Conservation (phyloP, 2,797 vertebrate species). For the Hypotaenidia philippensis region DNA sequence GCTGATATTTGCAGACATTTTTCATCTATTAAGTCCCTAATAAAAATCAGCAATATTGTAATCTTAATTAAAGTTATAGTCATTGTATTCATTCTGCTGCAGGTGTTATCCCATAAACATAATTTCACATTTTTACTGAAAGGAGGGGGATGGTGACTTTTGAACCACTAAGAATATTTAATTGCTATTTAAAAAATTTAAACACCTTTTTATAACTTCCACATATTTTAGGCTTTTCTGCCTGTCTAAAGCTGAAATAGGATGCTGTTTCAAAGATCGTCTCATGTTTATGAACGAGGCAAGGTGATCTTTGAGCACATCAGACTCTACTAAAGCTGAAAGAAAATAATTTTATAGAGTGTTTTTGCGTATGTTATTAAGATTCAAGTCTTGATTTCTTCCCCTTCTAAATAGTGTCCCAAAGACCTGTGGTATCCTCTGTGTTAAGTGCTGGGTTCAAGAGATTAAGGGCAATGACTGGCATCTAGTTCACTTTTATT, state of each 20-base stretch:
- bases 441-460: slow-evolving; percentile 84
- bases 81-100: background rate
- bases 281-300: slow-evolving; percentile 47
- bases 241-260: background rate
- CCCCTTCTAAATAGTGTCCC: slow-evolving; percentile 74
- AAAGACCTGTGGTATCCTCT: slow-evolving; percentile 79
- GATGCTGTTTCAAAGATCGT: background rate
- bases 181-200: background rate
- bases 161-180: background rate
- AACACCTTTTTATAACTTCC: background rate
- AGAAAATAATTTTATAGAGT: slow-evolving; percentile 78
- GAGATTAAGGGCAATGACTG: slow-evolving; percentile 89
- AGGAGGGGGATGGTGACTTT: background rate
- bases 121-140: background rate
- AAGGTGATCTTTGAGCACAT: slow-evolving; percentile 44
- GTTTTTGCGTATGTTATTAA: slow-evolving; percentile 80
- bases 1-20: background rate
- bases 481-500: slow-evolving; percentile 84
- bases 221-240: background rate
- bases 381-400: slow-evolving; percentile 79
- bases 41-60: background rate
- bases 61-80: background rate
- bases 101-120: background rate
- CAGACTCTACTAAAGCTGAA: slow-evolving; percentile 44
- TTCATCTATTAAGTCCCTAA: background rate